A percentile compares a stretch with the other conserved stretches of the same genome.
Conservation (phyloP, 2,797 vertebrate species). For the Manis javanica region DNA sequence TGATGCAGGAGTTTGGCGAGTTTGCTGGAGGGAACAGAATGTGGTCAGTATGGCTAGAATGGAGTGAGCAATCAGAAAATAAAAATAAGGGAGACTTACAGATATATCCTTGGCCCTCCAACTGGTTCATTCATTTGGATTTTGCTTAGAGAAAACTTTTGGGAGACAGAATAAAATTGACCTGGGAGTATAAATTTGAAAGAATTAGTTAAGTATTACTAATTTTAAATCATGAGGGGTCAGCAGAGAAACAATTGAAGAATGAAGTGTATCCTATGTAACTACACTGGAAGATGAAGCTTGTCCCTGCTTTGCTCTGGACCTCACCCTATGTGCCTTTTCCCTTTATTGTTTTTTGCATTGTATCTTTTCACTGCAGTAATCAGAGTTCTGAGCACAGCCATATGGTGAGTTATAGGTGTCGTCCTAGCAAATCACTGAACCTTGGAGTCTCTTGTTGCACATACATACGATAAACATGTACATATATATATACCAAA, state of each 20-base stretch:
- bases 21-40: neutral
- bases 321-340: neutral
- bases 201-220: neutral
- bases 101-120: neutral
- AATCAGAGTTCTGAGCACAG: neutral
- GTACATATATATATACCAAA: neutral
- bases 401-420: neutral
- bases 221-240: neutral
- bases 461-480: neutral
- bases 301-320: neutral
- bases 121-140: neutral
- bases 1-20: neutral
- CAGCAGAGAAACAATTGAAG: neutral
- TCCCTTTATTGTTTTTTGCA: neutral
- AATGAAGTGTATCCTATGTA: neutral
- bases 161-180: neutral
- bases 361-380: neutral
- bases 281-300: neutral
- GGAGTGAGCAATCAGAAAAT: neutral
- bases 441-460: neutral
- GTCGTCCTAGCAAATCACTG: neutral
- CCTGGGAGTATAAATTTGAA: neutral
- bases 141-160: conserved; percentile 10
- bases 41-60: neutral
- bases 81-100: neutral